A percentile compares a stretch with the other conserved stretches of the same genome.
Evolutionary conservation across 2,888 invertebrate species (phyloP).

Genomic region (Cryptosula pallasiana): DNA sequence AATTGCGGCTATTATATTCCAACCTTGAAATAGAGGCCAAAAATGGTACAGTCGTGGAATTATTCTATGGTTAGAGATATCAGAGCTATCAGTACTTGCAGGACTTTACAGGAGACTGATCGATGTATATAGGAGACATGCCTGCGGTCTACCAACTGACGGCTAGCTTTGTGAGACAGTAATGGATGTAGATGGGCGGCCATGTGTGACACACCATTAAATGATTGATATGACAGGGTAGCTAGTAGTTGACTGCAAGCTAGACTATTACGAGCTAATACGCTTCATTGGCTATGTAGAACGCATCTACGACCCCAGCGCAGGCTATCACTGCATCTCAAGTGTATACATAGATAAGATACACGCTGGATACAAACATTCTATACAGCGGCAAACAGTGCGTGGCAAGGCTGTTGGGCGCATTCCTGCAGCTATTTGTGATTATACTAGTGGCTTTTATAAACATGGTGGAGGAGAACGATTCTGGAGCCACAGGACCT

Average conservation of each 20-base stretch:
- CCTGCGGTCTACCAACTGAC: background rate
- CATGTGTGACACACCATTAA: background rate
- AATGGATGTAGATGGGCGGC: background rate
- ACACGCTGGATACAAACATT: background rate
- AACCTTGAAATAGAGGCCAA: no score
- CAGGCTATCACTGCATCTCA: background rate
- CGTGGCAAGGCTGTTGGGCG: background rate
- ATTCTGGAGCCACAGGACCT: no score
- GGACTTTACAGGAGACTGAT: no score
- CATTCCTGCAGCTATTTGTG: background rate
- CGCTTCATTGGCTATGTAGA: conserved; percentile 2
- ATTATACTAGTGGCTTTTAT: background rate
- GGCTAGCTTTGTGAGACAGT: background rate
- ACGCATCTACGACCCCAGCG: background rate
- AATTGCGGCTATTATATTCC: no score
- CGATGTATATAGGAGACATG: background rate
- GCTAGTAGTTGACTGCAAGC: background rate
- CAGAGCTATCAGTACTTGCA: no score
- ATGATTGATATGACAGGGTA: background rate
- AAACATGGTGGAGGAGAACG: background rate
- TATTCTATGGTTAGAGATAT: no score
- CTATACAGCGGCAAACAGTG: background rate
- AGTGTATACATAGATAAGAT: background rate
- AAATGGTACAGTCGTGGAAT: no score
- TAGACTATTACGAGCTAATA: background rate